These are phyloP conservation scores for Octodon degus DNA, from an alignment of 2,113 vertebrate genomes.

Conservation along the genomic window DNA sequence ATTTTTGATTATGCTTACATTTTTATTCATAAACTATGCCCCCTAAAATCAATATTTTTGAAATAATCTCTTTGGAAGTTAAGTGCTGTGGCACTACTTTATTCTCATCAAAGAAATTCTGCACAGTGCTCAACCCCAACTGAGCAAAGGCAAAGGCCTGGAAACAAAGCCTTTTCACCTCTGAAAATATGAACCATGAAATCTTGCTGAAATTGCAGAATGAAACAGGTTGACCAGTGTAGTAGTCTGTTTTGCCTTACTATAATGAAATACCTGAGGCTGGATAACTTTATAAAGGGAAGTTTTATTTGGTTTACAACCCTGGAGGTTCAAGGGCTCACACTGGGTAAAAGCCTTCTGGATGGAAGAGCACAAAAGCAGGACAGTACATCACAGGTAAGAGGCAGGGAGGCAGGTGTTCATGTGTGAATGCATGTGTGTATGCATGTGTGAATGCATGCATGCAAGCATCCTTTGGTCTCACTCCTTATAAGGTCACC, in stretches of 20 bases:
- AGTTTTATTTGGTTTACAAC: neutral
- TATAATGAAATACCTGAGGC: neutral
- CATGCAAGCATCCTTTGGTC: neutral
- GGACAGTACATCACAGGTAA: neutral
- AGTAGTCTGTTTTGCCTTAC: neutral
- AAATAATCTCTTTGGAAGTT: constrained; percentile 72
- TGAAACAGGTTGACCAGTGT: neutral
- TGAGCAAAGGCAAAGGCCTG: neutral
- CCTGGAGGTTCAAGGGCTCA: neutral
- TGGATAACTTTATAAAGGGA: neutral
- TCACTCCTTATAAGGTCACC: neutral
- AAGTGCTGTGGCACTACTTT: constrained; percentile 12
- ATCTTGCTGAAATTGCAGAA: neutral
- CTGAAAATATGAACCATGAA: neutral
- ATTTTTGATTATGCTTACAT: constrained; percentile 50
- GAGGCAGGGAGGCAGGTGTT: neutral
- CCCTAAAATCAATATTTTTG: constrained; percentile 75
- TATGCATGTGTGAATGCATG: too few relatives aligned
- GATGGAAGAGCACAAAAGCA: neutral
- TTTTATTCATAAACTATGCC: constrained; percentile 73
- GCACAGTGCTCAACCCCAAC: neutral
- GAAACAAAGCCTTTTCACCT: neutral
- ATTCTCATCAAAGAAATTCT: constrained; percentile 45
- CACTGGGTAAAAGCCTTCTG: neutral
- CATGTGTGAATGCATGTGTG: neutral